Evolutionary conservation across 2,888 invertebrate species (phyloP), one percentile per base, ranked within the genome.

Genomic region (Imbricaverruca yamaguchii): DNA sequence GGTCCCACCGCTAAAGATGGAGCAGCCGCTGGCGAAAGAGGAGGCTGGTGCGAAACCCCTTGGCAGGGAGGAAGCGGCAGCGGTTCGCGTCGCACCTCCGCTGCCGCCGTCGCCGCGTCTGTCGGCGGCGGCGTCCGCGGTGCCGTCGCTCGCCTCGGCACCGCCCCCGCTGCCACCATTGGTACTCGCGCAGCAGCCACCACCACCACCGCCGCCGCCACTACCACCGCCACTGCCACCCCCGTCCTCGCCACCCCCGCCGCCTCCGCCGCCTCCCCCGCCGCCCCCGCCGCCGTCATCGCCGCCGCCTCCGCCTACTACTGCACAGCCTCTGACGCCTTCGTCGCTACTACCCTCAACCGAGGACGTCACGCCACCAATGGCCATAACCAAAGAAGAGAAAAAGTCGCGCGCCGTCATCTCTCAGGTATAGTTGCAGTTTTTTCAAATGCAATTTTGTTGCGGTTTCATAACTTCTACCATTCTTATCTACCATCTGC

Each of bases 371-470:
- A 39, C 39, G 2, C 39, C 39, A 39, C 39, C 39, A 39, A 39
- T 39, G 69, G 39, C 61, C 18, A 25, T 55, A 15, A 63, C 53
- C 63, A 81, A 83, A 59, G 59, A 61, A 39, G 93, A 93, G 83
- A 94, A 94, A 85, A 94, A 94, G 86, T 93, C 93, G 0, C 90
- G 94, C 80, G 93, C 93, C 15, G 90, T 93, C 0, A 95, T 95
- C 85, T 95, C 95, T 0, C 95, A 59, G 59, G 59, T 59, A 15
- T 4, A 39, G 39, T 39, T 39, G 39, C 4, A 39, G 39, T 39
- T 39, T 39, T 39, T 39, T 39, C 4, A 39, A 39, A 39, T 39
- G 4, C 39, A 39, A 39, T 39, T 39, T 39, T 39, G 39, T 39
- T 39, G 39, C 39, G 4, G 39, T 39, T 39, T 39, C 39, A 39